Percentiles rank a stretch among this genome's conserved stretches.
phyloP scores from a whole-genome alignment of 2,888 invertebrate genomes.

The Tinea pellionella region DNA sequence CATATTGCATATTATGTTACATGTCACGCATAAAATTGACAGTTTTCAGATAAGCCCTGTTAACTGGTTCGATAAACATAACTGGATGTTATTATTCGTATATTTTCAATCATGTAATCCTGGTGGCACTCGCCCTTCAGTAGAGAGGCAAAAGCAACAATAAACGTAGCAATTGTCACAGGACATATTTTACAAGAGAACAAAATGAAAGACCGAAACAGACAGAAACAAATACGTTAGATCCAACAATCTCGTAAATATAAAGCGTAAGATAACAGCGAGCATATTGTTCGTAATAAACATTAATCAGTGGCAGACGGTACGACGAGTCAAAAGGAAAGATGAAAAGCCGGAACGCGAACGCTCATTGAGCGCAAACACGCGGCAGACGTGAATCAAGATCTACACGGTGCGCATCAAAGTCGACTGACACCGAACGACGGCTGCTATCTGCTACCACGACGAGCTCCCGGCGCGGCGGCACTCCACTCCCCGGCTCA shows the following conservation, averaged over 20 bases:
- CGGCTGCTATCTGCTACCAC: slow-evolving; percentile 29
- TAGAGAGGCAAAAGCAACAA: no score
- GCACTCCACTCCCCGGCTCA: slow-evolving; percentile 24
- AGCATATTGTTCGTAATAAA: not conserved
- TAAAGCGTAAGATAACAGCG: not conserved
- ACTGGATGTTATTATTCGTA: not conserved
- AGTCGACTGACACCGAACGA: slow-evolving; percentile 31
- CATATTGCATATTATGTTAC: not conserved
- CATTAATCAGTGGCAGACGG: slow-evolving; percentile 5
- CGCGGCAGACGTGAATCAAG: slow-evolving; percentile 38
- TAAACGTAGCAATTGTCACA: no score
- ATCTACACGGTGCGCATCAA: slow-evolving; percentile 40
- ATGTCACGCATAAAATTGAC: slow-evolving; percentile 4
- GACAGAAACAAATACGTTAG: not conserved
- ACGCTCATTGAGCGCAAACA: slow-evolving; percentile 29
- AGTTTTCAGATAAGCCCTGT: not conserved
- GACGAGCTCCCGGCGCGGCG: slow-evolving; percentile 18
- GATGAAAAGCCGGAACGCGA: slow-evolving; percentile 14
- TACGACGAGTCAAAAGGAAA: not conserved
- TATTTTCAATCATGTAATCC: not conserved
- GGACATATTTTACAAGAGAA: no score
- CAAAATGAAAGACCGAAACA: no score
- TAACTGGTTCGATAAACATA: not conserved
- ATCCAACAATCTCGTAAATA: not conserved
- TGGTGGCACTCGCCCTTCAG: no score